These are phyloP conservation scores for Aeoliscus strigatus DNA, from an alignment of 2,797 vertebrate species.

Conservation along the genomic window DNA sequence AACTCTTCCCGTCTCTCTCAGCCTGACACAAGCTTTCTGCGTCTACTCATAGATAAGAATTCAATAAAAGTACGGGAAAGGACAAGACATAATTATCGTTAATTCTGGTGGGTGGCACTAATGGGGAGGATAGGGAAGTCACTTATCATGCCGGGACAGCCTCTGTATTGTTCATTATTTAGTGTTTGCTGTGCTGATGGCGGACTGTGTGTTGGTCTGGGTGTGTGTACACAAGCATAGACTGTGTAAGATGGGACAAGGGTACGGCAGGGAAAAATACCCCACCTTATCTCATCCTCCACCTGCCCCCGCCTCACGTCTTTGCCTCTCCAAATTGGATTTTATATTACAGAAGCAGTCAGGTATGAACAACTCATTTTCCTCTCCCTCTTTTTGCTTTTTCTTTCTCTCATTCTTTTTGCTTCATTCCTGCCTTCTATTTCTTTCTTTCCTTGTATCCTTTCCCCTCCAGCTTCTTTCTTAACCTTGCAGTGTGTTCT, in stretches of 20 bases:
- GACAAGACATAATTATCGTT: conserved; percentile 92
- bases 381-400: conserved; percentile 50
- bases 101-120: conserved; percentile 83
- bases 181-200: conserved; percentile 95
- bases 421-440: conserved; percentile 24
- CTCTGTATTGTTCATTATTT: conserved; percentile 90
- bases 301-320: conserved; percentile 46
- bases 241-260: conserved; percentile 58
- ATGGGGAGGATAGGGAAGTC: conserved; percentile 75
- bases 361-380: conserved; percentile 95
- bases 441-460: conserved; percentile 7
- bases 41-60: conserved; percentile 85
- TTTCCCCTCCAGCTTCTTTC: background rate
- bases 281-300: conserved; percentile 79
- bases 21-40: conserved; percentile 39
- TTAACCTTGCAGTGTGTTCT: background rate
- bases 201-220: conserved; percentile 18
- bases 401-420: conserved; percentile 38
- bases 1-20: conserved; percentile 40
- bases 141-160: conserved; percentile 89
- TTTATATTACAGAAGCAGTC: conserved; percentile 90
- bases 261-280: conserved; percentile 66
- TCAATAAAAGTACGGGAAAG: conserved; percentile 81
- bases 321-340: conserved; percentile 89
- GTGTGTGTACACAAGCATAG: conserved; percentile 36